Evolutionary conservation across 1,140 invertebrate genomes (phyloP).

Genomic region (Semibalanus balanoides): DNA sequence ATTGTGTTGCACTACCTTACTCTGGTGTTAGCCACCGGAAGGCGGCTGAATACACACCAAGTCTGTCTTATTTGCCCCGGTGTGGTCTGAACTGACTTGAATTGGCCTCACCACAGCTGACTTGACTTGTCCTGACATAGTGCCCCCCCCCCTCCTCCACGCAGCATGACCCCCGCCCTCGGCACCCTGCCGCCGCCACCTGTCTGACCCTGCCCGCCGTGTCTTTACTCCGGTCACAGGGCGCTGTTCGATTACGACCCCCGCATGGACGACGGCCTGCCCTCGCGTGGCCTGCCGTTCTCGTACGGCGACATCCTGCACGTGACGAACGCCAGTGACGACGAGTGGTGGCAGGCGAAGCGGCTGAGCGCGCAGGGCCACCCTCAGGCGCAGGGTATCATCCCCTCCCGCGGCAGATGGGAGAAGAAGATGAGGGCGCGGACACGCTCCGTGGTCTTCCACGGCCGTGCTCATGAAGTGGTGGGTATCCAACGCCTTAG

Average conservation of each 20-base stretch:
- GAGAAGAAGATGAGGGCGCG: conserved; percentile 92
- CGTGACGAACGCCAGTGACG: conserved; percentile 96
- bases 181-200: too few species aligned
- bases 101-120: too few species aligned
- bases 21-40: too few species aligned
- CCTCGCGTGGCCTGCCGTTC: conserved; percentile 86
- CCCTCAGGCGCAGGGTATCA: conserved; percentile 53
- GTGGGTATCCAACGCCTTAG: too few species aligned
- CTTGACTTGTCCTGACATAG: too few species aligned
- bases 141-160: too few species aligned
- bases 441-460: conserved; percentile 91
- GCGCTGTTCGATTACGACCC: conserved; percentile 98
- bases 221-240: conserved; percentile 38
- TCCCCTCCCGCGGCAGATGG: conserved; percentile 74
- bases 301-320: conserved; percentile 95
- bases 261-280: conserved; percentile 87
- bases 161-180: too few species aligned
- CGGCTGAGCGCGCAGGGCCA: conserved; percentile 39
- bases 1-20: too few species aligned
- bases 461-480: background rate
- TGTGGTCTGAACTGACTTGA: too few species aligned
- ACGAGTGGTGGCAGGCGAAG: conserved; percentile 98
- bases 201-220: background rate
- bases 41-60: too few species aligned
- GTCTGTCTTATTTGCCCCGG: too few species aligned